Percentiles rank a stretch among this genome's conserved stretches.
phyloP scores from a whole-genome alignment of 1,140 invertebrate species.

The Phymastichus coffea region DNA sequence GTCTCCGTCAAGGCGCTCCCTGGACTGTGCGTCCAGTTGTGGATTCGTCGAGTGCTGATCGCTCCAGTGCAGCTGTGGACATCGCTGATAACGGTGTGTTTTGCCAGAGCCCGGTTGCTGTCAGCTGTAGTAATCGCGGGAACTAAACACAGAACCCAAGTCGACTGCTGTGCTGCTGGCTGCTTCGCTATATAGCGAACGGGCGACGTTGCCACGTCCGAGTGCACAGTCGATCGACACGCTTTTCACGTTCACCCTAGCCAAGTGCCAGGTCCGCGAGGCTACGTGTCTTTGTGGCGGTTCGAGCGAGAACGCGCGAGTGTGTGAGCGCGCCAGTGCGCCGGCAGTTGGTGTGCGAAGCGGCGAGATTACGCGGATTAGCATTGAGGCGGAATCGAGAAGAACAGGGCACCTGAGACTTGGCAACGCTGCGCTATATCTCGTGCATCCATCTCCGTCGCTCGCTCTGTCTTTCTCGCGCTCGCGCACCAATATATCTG shows the following conservation, averaged over 20 bases:
- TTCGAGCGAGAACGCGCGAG: not conserved
- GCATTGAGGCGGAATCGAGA: not conserved
- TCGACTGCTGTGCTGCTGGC: too few relatives aligned
- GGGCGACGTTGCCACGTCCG: conserved; percentile 28
- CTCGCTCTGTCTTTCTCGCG: not conserved
- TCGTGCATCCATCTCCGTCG: conserved; percentile 4
- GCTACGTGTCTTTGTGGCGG: conserved; percentile 2
- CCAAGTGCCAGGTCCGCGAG: conserved; percentile 37
- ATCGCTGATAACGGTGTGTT: too few relatives aligned
- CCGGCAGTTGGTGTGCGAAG: not conserved
- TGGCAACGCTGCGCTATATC: conserved; percentile 45
- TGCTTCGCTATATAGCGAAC: conserved; percentile 41
- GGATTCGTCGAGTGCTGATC: too few relatives aligned
- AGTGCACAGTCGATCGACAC: too few relatives aligned
- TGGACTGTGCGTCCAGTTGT: not conserved
- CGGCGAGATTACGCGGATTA: too few relatives aligned
- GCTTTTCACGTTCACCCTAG: too few relatives aligned
- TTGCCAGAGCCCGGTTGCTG: conserved; percentile 8
- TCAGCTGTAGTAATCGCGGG: conserved; percentile 22
- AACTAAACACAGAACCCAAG: too few relatives aligned
- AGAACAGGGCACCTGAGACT: conserved; percentile 31
- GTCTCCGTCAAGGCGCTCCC: not conserved
- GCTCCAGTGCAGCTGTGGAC: too few relatives aligned
- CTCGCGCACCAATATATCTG: too few relatives aligned
- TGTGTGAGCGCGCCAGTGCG: not conserved